Base-by-base conservation (phyloP, 2,113 vertebrate genomes). In the Melanerpes formicivorus region DNA sequence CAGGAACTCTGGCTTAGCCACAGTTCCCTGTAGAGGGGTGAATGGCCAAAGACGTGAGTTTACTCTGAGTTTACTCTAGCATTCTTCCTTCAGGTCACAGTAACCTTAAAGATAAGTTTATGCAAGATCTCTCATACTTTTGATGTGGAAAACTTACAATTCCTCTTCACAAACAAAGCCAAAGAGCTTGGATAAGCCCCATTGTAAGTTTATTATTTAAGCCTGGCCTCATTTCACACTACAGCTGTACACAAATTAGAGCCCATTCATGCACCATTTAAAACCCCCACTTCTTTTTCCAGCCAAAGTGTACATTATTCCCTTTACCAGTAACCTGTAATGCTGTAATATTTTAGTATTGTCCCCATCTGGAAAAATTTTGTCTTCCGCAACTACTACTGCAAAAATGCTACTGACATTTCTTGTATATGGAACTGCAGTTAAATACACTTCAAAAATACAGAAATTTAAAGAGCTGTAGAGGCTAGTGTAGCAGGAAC, bases 381-480 rank as follows among this genome's bases (percentile, higher is more conserved):
- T 50, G 32, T 12, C 79, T 91, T 90, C 93, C 87, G 83, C 76
- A 90, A 55, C 37, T 75, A 66, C 70, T 52, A 32, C 27, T 88
- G 65, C 76, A 93, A 50, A 89, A 89, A 84, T 55, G 23, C 55
- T 84, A 86, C 70, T 86, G 91, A 91, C 50, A 22, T 40, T 91
- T 84, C 72, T 81, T 84, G 79, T 91, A 86, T 88, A 73, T 81
- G 63, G 64, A 84, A 84, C 86, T 93, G 80, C 19, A 92, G 48
- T 86, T 93, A 93, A 91, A 85, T 88, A 64, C 60, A 66, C 60
- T 74, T 52, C 69, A 91, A 85, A 94, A 95, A 46, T 64, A 80
- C 73, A 94, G 91, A 88, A 93, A 81, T 82, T 89, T 79, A 63
- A 81, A 95, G 70, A 96, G 59, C 84, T 77, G 56, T 65, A 83